These are phyloP conservation scores for Numenius arquata DNA, from an alignment of 2,113 vertebrate species.

Conservation along the genomic window DNA sequence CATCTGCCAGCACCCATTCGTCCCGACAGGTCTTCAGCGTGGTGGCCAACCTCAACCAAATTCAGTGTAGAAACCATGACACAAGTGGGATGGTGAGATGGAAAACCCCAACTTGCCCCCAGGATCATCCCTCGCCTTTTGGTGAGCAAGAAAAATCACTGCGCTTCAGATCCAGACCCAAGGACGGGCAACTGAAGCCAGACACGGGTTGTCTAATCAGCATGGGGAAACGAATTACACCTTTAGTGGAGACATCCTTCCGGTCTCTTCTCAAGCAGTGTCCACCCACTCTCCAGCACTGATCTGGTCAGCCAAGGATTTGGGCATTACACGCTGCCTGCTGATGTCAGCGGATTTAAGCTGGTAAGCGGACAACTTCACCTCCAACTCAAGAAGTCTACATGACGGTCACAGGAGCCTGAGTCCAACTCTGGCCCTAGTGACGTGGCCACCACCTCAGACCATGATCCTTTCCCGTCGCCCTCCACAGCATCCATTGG, in stretches of 20 bases:
- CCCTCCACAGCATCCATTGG: neutral
- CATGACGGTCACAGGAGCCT: neutral
- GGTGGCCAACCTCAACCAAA: neutral
- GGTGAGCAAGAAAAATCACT: neutral
- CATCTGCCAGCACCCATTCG: neutral
- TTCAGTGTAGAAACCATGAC: fast-evolving
- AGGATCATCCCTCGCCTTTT: neutral
- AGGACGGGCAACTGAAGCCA: neutral
- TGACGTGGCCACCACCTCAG: neutral
- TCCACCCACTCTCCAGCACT: neutral
- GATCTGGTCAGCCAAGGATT: neutral
- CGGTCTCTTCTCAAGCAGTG: neutral
- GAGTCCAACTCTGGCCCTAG: neutral
- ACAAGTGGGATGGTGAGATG: fast-evolving
- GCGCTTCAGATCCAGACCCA: neutral
- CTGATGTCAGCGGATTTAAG: neutral
- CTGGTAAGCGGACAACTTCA: neutral
- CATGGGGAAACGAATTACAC: neutral
- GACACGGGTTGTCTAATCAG: neutral
- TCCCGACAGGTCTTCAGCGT: neutral
- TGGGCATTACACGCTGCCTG: neutral
- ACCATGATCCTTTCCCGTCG: neutral
- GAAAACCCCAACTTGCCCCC: neutral
- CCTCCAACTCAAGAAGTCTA: neutral
- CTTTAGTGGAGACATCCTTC: neutral